These are phyloP conservation scores for Tragelaphus scriptus DNA, from an alignment of 2,113 vertebrate species.

Conservation along the genomic window DNA sequence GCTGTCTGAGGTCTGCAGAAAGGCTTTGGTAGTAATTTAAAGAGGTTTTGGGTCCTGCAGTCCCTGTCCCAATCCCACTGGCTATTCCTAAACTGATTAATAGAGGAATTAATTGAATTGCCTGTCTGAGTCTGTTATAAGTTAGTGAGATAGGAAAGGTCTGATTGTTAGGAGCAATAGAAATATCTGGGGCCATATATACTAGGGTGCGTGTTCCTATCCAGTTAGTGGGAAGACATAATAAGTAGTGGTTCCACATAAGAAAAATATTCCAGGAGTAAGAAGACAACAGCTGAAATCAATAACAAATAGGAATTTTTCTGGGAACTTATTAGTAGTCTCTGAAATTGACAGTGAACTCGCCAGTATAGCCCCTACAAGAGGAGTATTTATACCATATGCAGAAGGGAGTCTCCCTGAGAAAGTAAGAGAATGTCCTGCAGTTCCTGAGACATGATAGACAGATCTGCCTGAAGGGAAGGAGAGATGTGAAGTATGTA, in stretches of 20 bases:
- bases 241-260: not conserved
- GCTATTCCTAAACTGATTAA: not conserved
- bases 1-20: not conserved
- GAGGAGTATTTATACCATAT: not conserved
- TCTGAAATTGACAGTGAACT: not conserved
- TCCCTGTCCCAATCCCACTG: not conserved
- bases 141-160: not conserved
- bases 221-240: not conserved
- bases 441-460: not conserved
- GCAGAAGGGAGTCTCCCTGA: not conserved
- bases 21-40: not conserved
- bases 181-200: not conserved
- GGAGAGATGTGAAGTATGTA: not conserved
- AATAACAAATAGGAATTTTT: not conserved
- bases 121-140: not conserved
- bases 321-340: not conserved
- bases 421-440: not conserved
- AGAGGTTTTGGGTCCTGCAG: not conserved
- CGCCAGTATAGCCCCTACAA: not conserved
- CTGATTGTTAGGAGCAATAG: not conserved
- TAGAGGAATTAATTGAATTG: not conserved
- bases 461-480: not conserved
- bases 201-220: not conserved
- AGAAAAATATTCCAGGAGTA: not conserved
- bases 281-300: not conserved